A percentile compares a stretch with the other conserved stretches of the same genome.
Conservation (phyloP, 1,140 invertebrate genomes). For the Drosophila erecta region DNA sequence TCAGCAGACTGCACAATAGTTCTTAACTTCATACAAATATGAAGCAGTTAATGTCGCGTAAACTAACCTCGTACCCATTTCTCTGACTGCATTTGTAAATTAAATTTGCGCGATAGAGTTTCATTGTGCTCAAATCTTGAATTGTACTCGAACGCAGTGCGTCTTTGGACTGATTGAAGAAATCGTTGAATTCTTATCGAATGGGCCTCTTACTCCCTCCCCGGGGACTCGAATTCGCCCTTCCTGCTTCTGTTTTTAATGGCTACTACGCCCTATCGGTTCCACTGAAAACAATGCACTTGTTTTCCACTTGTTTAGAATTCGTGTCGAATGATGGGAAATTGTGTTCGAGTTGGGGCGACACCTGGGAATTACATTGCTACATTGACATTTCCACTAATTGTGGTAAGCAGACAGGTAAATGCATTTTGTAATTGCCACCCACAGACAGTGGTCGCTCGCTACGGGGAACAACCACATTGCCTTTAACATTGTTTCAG, state of each 20-base stretch:
- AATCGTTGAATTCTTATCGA: slow-evolving; percentile 44
- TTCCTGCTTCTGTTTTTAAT: slow-evolving; percentile 22
- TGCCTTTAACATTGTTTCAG: not conserved
- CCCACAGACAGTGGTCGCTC: not conserved
- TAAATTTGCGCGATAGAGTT: slow-evolving; percentile 50
- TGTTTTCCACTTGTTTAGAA: not conserved
- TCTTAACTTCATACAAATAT: too few relatives aligned
- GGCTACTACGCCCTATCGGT: slow-evolving; percentile 18
- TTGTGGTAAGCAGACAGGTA: slow-evolving; percentile 30
- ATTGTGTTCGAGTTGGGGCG: slow-evolving; percentile 11
- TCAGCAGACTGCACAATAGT: too few relatives aligned
- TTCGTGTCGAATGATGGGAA: slow-evolving; percentile 9
- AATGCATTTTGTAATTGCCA: slow-evolving; percentile 30
- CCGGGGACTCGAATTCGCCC: slow-evolving; percentile 9
- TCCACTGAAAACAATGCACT: slow-evolving; percentile 3
- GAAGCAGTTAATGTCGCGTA: not conserved
- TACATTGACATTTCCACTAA: slow-evolving; percentile 29
- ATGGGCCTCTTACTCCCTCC: not conserved
- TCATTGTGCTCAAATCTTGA: slow-evolving; percentile 47
- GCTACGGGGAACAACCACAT: not conserved
- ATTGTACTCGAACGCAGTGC: slow-evolving; percentile 21
- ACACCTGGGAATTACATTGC: slow-evolving; percentile 20
- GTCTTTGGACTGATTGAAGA: slow-evolving; percentile 42
- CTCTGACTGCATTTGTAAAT: slow-evolving; percentile 9
- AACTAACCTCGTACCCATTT: not conserved